These are phyloP conservation scores for Sebastes hubbsi DNA, from an alignment of 2,797 vertebrate species.

Conservation along the genomic window DNA sequence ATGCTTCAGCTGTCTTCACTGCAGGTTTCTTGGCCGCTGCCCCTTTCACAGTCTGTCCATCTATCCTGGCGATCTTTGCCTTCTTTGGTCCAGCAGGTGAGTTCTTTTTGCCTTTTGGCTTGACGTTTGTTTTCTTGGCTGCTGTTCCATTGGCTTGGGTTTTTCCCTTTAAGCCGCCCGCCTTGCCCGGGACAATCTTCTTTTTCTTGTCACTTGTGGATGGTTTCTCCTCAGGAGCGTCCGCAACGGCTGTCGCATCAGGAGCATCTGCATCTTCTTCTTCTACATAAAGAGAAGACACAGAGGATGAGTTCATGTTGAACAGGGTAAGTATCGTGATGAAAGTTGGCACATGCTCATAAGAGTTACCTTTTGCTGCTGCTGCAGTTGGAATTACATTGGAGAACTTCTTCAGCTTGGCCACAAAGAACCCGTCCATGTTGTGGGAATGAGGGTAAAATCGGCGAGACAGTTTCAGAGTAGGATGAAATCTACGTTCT, in stretches of 20 bases:
- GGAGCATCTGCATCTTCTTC: slow-evolving; percentile 65
- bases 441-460: slow-evolving; percentile 98
- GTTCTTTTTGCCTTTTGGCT: slow-evolving; percentile 61
- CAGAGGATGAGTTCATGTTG: background rate
- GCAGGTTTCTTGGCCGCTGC: slow-evolving; percentile 36
- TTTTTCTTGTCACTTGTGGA: slow-evolving; percentile 57
- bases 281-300: slow-evolving; percentile 41
- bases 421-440: slow-evolving; percentile 98
- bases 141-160: slow-evolving; percentile 63
- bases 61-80: slow-evolving; percentile 77
- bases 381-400: slow-evolving; percentile 85
- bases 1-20: slow-evolving; percentile 23
- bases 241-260: slow-evolving; percentile 42
- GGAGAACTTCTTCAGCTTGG: slow-evolving; percentile 97
- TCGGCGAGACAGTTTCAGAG: slow-evolving; percentile 85
- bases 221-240: slow-evolving; percentile 44
- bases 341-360: background rate
- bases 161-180: slow-evolving; percentile 37
- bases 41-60: slow-evolving; percentile 56
- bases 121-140: slow-evolving; percentile 31
- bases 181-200: slow-evolving; percentile 35
- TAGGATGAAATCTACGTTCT: slow-evolving; percentile 92
- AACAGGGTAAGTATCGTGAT: background rate
- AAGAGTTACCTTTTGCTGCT: slow-evolving; percentile 72
- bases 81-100: slow-evolving; percentile 70